phyloP scores from a whole-genome alignment of 2,113 vertebrate genomes.

The Hypocryptadius cinnamomeus region DNA sequence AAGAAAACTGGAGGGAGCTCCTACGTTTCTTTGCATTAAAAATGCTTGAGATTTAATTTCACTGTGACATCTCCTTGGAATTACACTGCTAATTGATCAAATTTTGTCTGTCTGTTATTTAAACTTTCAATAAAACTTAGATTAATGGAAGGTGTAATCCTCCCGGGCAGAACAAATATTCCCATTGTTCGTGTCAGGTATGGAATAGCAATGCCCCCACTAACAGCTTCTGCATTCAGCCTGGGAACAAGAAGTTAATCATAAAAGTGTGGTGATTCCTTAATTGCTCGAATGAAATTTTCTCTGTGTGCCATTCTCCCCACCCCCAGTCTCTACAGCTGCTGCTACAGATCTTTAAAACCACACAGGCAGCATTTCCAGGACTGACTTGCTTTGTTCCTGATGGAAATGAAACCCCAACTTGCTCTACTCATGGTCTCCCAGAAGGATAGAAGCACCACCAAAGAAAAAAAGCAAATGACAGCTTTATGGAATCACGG shows the following conservation, averaged over 20 bases:
- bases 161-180: conserved; percentile 73
- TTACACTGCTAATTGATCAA: conserved; percentile 74
- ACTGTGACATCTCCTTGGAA: conserved; percentile 69
- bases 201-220: conserved; percentile 60
- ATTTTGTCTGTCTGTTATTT: conserved; percentile 78
- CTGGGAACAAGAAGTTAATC: conserved; percentile 59
- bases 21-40: conserved; percentile 20
- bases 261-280: conserved; percentile 55
- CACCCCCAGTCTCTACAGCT: not conserved
- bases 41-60: conserved; percentile 65
- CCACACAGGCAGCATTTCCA: not conserved
- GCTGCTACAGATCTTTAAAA: not conserved
- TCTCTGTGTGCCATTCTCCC: conserved; percentile 21
- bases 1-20: conserved; percentile 61
- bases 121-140: conserved; percentile 77
- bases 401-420: not conserved
- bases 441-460: not conserved
- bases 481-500: not conserved
- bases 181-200: conserved; percentile 67
- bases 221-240: conserved; percentile 58
- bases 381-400: not conserved
- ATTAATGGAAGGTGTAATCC: conserved; percentile 76
- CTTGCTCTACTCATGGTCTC: not conserved
- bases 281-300: conserved; percentile 60
- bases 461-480: not conserved